A percentile compares a stretch with the other conserved stretches of the same genome.
These are phyloP conservation scores for Temnothorax longispinosus DNA, from an alignment of 1,140 invertebrate genomes.

Conservation along the genomic window DNA sequence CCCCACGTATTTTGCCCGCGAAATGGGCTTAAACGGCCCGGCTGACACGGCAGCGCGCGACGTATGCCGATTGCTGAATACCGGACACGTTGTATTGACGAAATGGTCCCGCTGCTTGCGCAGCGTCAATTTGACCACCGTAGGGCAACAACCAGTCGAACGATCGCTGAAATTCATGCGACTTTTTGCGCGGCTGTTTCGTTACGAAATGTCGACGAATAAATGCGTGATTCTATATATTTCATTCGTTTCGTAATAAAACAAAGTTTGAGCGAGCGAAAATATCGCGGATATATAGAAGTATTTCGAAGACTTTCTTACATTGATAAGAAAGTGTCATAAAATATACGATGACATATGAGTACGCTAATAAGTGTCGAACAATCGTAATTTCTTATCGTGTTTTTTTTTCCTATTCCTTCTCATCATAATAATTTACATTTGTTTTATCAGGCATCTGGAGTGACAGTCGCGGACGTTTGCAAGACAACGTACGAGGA, in stretches of 20 bases:
- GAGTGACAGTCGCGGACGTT: constrained; percentile 97
- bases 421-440: not conserved
- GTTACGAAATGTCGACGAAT: not conserved
- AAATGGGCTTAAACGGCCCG: constrained; percentile 73
- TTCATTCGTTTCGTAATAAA: not conserved
- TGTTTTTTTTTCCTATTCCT: not conserved
- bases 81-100: constrained; percentile 8
- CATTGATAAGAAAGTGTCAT: not conserved
- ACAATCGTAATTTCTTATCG: not conserved
- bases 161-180: not conserved
- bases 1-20: constrained; percentile 68
- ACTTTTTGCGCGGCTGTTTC: not conserved
- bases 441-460: constrained; percentile 92
- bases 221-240: not conserved
- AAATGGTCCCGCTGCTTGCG: not conserved
- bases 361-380: not conserved
- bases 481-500: constrained; percentile 98
- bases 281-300: not conserved
- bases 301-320: not conserved
- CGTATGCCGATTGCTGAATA: constrained; percentile 52
- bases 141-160: not conserved
- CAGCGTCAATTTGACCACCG: not conserved
- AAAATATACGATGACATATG: constrained; percentile 14
- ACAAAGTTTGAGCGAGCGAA: not conserved
- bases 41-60: constrained; percentile 52